Conservation (phyloP, 2,888 invertebrate genomes). For the Cerastis rubricosa region DNA sequence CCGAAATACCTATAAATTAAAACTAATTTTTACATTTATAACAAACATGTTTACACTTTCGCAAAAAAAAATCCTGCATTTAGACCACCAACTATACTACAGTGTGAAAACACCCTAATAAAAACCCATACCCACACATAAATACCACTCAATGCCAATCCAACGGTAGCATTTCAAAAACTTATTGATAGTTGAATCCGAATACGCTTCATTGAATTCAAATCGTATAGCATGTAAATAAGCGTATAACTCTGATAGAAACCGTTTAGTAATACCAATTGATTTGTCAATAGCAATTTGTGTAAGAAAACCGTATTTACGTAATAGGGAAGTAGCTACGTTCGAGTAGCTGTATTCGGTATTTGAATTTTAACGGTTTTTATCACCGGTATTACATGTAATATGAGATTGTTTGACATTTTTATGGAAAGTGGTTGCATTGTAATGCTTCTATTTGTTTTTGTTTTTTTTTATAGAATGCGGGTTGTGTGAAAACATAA, state of each 20-base stretch:
- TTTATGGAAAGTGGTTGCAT: conserved; percentile 16
- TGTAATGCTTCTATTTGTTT: conserved; percentile 33
- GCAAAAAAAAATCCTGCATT: not conserved
- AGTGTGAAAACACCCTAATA: conserved; percentile 8
- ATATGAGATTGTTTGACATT: conserved; percentile 26
- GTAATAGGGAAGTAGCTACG: conserved; percentile 58
- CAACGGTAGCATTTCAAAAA: conserved; percentile 50
- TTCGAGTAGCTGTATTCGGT: conserved; percentile 33
- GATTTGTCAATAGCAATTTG: conserved; percentile 68
- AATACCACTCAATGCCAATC: conserved; percentile 38
- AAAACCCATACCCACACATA: not conserved
- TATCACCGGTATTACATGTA: conserved; percentile 45
- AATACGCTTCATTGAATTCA: conserved; percentile 61
- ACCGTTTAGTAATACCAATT: conserved; percentile 69
- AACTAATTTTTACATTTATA: too few species aligned
- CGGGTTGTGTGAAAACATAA: conserved; percentile 1
- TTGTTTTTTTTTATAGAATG: conserved; percentile 1
- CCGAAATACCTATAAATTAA: too few species aligned
- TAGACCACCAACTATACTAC: not conserved
- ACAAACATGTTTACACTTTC: not conserved
- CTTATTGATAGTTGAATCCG: conserved; percentile 53
- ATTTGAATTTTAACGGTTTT: conserved; percentile 58
- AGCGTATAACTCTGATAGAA: conserved; percentile 55
- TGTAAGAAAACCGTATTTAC: conserved; percentile 50
- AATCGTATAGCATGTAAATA: conserved; percentile 64